Percentiles rank a stretch among this genome's conserved stretches.
phyloP scores from a whole-genome alignment of 2,888 invertebrate species.

The Hypsopygia costalis region DNA sequence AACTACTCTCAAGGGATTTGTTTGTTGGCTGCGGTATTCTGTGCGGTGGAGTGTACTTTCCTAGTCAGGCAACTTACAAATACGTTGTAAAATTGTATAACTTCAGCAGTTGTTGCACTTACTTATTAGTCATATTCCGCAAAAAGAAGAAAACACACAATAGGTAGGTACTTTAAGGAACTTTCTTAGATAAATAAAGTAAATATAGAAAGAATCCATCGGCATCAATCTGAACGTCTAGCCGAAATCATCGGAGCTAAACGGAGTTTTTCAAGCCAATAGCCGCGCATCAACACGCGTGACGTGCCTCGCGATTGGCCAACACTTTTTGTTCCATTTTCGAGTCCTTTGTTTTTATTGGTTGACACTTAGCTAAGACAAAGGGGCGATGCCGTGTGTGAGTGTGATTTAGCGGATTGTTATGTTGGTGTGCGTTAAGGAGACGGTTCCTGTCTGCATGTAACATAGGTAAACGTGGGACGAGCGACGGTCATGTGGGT shows the following conservation, averaged over 20 bases:
- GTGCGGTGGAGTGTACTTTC: too few relatives aligned
- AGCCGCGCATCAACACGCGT: slow-evolving; percentile 76
- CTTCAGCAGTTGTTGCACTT: too few relatives aligned
- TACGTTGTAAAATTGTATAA: too few relatives aligned
- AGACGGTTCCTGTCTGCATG: slow-evolving; percentile 59
- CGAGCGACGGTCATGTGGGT: slow-evolving; percentile 31
- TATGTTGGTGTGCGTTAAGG: slow-evolving; percentile 68
- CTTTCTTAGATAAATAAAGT: slow-evolving; percentile 46
- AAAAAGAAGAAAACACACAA: too few relatives aligned
- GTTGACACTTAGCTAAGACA: slow-evolving; percentile 81
- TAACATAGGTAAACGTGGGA: slow-evolving; percentile 43
- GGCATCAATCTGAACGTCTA: slow-evolving; percentile 73
- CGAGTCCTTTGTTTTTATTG: slow-evolving; percentile 81
- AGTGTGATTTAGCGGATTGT: slow-evolving; percentile 54
- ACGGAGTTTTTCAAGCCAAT: slow-evolving; percentile 79
- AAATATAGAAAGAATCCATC: slow-evolving; percentile 49
- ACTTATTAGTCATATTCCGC: too few relatives aligned
- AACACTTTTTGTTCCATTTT: slow-evolving; percentile 78
- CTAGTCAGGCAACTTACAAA: too few relatives aligned
- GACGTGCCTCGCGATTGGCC: slow-evolving; percentile 73
- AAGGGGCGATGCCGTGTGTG: slow-evolving; percentile 72
- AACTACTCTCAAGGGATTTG: too few relatives aligned
- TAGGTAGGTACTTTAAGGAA: too few relatives aligned
- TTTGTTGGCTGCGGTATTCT: too few relatives aligned
- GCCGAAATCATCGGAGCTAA: slow-evolving; percentile 70